These are phyloP conservation scores for Macroramphosus scolopax DNA, from an alignment of 2,797 vertebrate species.

Conservation along the genomic window DNA sequence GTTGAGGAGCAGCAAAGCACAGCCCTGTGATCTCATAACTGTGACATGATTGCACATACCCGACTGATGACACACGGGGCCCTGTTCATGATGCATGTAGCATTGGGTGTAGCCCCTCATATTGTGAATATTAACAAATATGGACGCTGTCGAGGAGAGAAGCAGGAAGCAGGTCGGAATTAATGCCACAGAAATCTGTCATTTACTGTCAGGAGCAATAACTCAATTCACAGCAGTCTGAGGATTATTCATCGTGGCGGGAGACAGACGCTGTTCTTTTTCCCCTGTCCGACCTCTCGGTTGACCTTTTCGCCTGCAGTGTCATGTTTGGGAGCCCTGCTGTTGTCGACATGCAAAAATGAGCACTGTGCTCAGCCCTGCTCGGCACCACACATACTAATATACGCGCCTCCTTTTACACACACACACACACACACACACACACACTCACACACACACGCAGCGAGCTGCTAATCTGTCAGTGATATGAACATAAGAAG, in stretches of 20 bases:
- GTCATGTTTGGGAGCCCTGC: constrained; percentile 41
- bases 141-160: constrained; percentile 27
- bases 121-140: constrained; percentile 66
- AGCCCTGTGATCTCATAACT: constrained; percentile 75
- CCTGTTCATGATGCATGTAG: constrained; percentile 52
- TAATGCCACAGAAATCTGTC: constrained; percentile 46
- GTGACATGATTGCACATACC: constrained; percentile 72
- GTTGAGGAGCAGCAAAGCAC: constrained; percentile 64
- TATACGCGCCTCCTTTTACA: constrained; percentile 3
- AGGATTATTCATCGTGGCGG: too few relatives aligned
- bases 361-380: constrained; percentile 31
- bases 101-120: too few relatives aligned
- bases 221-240: too few relatives aligned
- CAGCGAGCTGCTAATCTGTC: constrained; percentile 75
- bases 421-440: constrained; percentile 9
- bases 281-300: constrained; percentile 28
- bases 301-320: constrained; percentile 45
- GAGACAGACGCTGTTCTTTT: too few relatives aligned
- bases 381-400: constrained; percentile 14
- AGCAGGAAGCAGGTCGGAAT: constrained; percentile 32
- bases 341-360: constrained; percentile 60
- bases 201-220: too few relatives aligned
- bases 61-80: constrained; percentile 74
- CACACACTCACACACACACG: constrained; percentile 22
- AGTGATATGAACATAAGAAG: constrained; percentile 64